Evolutionary conservation across 2,888 invertebrate genomes (phyloP).

Genomic region (Doris montereyensis): DNA sequence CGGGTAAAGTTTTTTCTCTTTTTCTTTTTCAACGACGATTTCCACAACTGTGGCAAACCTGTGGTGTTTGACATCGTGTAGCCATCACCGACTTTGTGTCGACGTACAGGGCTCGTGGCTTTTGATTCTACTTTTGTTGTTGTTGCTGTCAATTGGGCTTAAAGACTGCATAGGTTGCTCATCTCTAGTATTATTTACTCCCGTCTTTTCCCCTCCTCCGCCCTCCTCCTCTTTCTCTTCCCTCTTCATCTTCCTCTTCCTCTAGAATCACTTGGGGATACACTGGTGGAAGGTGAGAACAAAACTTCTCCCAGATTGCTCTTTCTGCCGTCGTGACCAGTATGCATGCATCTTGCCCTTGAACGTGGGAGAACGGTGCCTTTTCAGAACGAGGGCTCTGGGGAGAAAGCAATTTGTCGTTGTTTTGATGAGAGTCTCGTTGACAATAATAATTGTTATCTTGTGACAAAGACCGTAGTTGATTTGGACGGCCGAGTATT

Average conservation of each 20-base stretch:
- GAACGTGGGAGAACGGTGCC: no score
- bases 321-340: neutral
- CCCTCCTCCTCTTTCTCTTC: no score
- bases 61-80: neutral
- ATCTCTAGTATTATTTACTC: neutral
- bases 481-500: neutral
- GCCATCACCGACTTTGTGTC: no score
- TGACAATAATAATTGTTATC: no score
- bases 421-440: neutral
- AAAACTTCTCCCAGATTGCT: neutral
- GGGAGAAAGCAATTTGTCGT: neutral
- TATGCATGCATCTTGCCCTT: no score
- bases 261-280: conserved; percentile 32
- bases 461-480: neutral
- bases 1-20: neutral
- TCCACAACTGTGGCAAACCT: conserved; percentile 15
- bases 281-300: conserved; percentile 23
- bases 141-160: neutral
- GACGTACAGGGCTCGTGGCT: no score
- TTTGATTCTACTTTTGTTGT: neutral
- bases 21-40: neutral
- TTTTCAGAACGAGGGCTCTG: no score
- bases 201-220: neutral
- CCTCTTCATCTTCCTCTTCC: conserved; percentile 30
- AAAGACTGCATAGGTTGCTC: neutral